Evolutionary conservation across 2,888 invertebrate species (phyloP).

Genomic region (Erpobdella octoculata): DNA sequence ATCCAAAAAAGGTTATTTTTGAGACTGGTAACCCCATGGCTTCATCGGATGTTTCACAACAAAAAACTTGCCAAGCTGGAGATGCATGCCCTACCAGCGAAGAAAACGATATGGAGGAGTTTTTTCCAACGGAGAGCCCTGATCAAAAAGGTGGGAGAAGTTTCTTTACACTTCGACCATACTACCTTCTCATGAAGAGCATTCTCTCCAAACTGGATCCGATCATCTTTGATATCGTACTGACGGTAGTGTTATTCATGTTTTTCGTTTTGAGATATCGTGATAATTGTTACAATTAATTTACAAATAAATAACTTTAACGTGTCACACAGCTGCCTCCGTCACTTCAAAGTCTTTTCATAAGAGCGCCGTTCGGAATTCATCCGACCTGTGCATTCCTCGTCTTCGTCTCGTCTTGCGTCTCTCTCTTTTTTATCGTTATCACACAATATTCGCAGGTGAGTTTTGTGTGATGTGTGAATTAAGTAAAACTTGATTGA

Average conservation of each 20-base stretch:
- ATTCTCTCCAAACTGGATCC: constrained; percentile 9
- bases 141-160: background rate
- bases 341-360: constrained; percentile 13
- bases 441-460: constrained; percentile 8
- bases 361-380: constrained; percentile 17
- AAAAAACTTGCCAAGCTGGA: no score
- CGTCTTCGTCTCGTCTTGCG: constrained; percentile 7
- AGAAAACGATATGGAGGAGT: no score
- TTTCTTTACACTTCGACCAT: constrained; percentile 8
- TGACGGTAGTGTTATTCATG: background rate
- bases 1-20: no score
- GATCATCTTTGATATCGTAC: background rate
- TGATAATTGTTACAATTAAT: no score
- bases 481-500: background rate
- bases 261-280: background rate
- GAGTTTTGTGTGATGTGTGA: background rate
- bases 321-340: constrained; percentile 19
- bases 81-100: no score
- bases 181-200: background rate
- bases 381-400: constrained; percentile 21
- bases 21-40: no score
- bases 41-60: no score
- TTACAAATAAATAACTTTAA: background rate
- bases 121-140: no score
- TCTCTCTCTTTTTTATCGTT: constrained; percentile 9